Percentiles rank a stretch among this genome's conserved stretches.
Conservation (phyloP, 2,797 vertebrate species). For the Argentina silus region DNA sequence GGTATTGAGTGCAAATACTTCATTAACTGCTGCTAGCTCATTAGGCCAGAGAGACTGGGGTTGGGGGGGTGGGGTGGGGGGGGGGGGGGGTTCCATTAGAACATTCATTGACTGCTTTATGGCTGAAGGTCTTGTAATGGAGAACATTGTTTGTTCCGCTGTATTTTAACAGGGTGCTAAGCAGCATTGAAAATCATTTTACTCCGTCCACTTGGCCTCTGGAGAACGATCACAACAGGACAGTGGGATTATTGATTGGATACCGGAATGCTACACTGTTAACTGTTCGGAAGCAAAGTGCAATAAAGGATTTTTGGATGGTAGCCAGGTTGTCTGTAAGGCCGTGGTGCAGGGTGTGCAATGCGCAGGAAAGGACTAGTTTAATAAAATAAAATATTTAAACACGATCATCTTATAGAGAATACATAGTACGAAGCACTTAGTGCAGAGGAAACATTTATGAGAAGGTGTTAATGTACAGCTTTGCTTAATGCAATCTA, state of each 20-base stretch:
- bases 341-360: background rate
- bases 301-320: no score
- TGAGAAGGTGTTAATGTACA: conserved; percentile 24
- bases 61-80: no score
- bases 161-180: background rate
- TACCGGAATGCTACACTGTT: conserved; percentile 37
- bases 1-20: conserved; percentile 42
- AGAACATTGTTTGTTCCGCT: conserved; percentile 61
- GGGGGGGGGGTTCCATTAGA: conserved; percentile 37
- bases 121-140: conserved; percentile 50
- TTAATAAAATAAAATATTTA: no score
- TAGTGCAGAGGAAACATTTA: conserved; percentile 27
- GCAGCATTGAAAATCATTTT: conserved; percentile 58
- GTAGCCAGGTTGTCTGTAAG: no score
- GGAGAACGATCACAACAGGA: conserved; percentile 62
- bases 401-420: conserved; percentile 15
- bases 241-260: conserved; percentile 56
- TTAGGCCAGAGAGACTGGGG: conserved; percentile 35
- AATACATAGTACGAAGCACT: conserved; percentile 16
- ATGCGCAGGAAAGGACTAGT: background rate
- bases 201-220: conserved; percentile 42
- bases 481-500: conserved; percentile 15
- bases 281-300: no score
- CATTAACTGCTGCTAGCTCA: conserved; percentile 53
- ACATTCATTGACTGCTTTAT: conserved; percentile 55